Evolutionary conservation across 2,797 vertebrate genomes (phyloP), one percentile per base, ranked within the genome.

Genomic region (Kryptopterus vitreolus): DNA sequence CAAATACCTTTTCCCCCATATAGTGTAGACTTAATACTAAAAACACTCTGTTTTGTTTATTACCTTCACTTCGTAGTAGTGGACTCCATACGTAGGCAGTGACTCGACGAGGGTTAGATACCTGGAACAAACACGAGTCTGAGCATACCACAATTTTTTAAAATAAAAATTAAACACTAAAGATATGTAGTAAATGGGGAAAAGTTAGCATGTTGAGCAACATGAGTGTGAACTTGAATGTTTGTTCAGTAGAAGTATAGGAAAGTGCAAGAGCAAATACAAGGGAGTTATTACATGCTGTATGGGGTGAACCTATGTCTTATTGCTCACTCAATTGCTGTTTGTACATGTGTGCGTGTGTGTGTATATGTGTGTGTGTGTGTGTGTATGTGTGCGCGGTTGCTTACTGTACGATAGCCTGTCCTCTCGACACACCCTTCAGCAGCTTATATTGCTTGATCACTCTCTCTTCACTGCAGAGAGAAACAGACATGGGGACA

Each of bases 51-150:
- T 24, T 52, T 31, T 55, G 22, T 9, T 69, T 61, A 35, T 75
- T 90, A 99, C 98, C 96, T 99, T 99, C 33, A 99, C 97, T 93
- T 96, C 95, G 63, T 96, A 99, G 85, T 99, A 99, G 94, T 99
- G 98, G 83, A 99, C 96, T 81, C 98, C 98, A 13, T 99, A 99
- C 22, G 97, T 99, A 57, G 97, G 96, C 83, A 99, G 88, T 20
- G 96, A 95, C 90, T 99, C 97, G 82, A 98, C 96, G 81, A 98
- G 91, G 74, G 96, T 98, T 95, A 99, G 91, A 90, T 99, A 99
- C 95, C 98, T 99, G 83, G 66, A 89, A 90, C 33, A 74, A 52
- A 84, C 3, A 20, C 57, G 43, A 53, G 31, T 58, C 50, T 31
- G 50, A 72, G 31, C 16, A 4, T 52, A 55, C 11, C 1, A 18